Base-by-base conservation (phyloP, 2,113 vertebrate species). In the Tragelaphus imberbis region DNA sequence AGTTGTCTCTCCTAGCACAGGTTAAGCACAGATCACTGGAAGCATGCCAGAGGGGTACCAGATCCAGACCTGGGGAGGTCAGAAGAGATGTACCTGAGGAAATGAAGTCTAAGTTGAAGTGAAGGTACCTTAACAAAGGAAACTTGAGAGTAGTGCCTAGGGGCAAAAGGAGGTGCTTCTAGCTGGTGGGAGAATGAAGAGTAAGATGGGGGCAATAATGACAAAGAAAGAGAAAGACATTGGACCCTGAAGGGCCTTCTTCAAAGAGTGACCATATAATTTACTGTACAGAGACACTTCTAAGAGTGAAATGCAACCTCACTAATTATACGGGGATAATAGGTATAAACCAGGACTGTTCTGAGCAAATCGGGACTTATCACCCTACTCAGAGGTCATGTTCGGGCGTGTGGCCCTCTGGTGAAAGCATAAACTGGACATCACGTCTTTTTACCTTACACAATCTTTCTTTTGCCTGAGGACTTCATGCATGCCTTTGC, bases 401-500 rank as follows among this genome's bases (percentile, higher is more conserved):
- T 87, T 94, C 80, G 86, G 28, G 21, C 87, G 33, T 40, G 53
- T 88, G 33, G 13, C 71, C 49, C n/a, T 71, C 12, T 47, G 87
- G 61, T 59, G 81, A 97, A 95, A 94, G 58, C 40, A 89, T 1
- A 93, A 49, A 91, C 17, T 79, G 33, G 5, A 9, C 59, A 56
- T 49, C n/a, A 84, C 92, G 84, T 93, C 51, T 56, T 85, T 88
- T 77, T 77, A 77, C 40, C 36, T 77, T 77, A 77, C 40, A 77
- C 84, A 86, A 75, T 56, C 91, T 94, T 65, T 17, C 51, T 93
- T 53, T 95, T 94, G 84, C 81, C 88, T 95, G 44, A 94, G 44
- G 63, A 92, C 90, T 95, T 92, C 80, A 95, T 90, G 47, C 84
- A 90, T 88, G 84, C 61, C 88, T 92, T 97, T 96, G 90, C 58